A percentile compares a stretch with the other conserved stretches of the same genome.
Conservation (phyloP, 2,888 invertebrate genomes). For the Molorchus minor region DNA sequence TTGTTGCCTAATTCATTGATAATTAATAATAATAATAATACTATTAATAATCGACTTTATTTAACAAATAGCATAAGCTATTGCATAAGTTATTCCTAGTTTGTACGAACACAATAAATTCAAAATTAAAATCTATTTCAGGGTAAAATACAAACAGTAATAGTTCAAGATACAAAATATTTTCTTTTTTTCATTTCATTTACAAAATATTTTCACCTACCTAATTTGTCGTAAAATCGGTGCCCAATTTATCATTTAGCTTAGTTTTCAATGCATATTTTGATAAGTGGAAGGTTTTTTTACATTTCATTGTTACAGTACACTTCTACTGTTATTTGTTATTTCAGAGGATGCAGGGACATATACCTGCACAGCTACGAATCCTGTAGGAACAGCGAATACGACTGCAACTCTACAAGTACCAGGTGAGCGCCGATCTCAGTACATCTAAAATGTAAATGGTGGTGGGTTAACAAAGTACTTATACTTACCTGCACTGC, state of each 20-base stretch:
- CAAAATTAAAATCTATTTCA: no score
- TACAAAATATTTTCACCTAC: neutral
- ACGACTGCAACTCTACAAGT: slow-evolving; percentile 74
- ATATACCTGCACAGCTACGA: slow-evolving; percentile 78
- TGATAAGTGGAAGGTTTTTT: neutral
- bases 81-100: no score
- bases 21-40: no score
- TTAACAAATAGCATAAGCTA: no score
- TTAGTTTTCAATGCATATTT: no score
- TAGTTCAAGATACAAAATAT: no score
- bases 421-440: slow-evolving; percentile 74
- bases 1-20: no score
- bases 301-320: neutral
- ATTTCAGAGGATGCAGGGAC: slow-evolving; percentile 79
- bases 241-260: neutral
- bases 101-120: no score
- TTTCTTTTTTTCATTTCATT: neutral
- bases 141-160: no score
- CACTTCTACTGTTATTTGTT: neutral
- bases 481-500: no score
- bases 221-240: neutral
- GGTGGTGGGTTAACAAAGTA: slow-evolving; percentile 50
- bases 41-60: no score
- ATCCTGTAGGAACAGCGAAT: slow-evolving; percentile 72
- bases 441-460: slow-evolving; percentile 59